Conservation (phyloP, 2,797 vertebrate genomes). For the Anomalospiza imberbis region DNA sequence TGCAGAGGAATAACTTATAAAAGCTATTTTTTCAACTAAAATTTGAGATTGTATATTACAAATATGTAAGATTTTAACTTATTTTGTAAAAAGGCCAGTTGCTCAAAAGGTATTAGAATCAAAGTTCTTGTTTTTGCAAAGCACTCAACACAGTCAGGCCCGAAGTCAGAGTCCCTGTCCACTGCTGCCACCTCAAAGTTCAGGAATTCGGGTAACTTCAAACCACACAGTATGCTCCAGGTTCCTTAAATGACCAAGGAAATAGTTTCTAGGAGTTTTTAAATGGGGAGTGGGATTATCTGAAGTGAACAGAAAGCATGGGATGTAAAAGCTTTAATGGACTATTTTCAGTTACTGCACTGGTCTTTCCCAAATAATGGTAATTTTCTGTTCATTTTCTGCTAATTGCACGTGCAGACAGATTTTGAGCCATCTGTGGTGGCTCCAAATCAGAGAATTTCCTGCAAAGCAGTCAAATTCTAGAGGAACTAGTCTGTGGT, state of each 20-base stretch:
- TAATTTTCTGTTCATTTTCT: constrained; percentile 25
- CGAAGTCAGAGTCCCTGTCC: background rate
- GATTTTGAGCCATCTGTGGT: constrained; percentile 20
- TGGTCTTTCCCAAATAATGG: background rate
- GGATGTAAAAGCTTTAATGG: background rate
- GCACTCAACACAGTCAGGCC: fast-evolving
- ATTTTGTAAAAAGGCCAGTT: background rate
- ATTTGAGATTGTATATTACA: background rate
- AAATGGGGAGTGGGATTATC: background rate
- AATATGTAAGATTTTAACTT: background rate
- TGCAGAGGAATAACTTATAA: background rate
- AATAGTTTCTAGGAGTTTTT: background rate
- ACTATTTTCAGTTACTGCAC: background rate
- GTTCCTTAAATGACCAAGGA: background rate
- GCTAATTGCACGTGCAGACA: constrained; percentile 1
- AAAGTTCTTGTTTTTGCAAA: background rate
- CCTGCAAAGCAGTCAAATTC: background rate
- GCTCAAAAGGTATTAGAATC: background rate
- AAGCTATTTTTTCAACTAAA: background rate
- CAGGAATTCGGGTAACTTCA: background rate
- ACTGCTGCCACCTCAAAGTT: background rate
- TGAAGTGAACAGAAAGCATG: background rate
- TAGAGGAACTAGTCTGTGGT: background rate
- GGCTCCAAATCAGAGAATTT: background rate
- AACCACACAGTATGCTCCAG: background rate